These are phyloP conservation scores for Candoia aspera DNA, from an alignment of 2,113 vertebrate genomes.

Conservation along the genomic window DNA sequence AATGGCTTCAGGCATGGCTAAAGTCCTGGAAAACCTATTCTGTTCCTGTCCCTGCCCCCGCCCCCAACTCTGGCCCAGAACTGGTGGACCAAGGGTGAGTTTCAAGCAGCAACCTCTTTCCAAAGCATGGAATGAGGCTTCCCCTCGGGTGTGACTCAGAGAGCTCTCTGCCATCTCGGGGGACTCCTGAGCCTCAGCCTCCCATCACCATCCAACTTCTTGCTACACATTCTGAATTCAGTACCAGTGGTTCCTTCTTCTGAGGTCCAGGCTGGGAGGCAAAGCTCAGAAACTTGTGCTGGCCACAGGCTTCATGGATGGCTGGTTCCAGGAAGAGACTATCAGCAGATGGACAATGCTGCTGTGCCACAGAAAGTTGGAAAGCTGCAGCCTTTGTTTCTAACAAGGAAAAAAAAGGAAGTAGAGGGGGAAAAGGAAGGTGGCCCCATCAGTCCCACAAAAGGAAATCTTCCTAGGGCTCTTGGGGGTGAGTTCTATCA, in stretches of 20 bases:
- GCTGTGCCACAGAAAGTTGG: conserved; percentile 41
- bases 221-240: not conserved
- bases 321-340: not conserved
- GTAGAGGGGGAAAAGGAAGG: not conserved
- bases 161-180: not conserved
- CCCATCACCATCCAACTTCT: too few species aligned
- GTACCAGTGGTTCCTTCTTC: not conserved
- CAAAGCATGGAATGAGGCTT: too few species aligned
- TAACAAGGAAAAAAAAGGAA: conserved; percentile 16
- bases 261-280: not conserved
- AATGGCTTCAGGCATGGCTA: not conserved
- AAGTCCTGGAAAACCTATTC: not conserved
- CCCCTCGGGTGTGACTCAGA: not conserved
- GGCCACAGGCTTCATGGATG: not conserved
- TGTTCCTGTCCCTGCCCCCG: not conserved
- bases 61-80: not conserved
- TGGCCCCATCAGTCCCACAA: not conserved
- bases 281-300: not conserved
- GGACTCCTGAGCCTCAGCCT: too few species aligned
- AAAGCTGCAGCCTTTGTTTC: conserved; percentile 37
- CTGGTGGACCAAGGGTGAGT: too few species aligned
- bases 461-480: not conserved
- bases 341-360: not conserved
- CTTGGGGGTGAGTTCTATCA: not conserved
- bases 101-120: not conserved